Base-by-base conservation (phyloP, 1,140 invertebrate genomes). In the Drosophila funebris region DNA sequence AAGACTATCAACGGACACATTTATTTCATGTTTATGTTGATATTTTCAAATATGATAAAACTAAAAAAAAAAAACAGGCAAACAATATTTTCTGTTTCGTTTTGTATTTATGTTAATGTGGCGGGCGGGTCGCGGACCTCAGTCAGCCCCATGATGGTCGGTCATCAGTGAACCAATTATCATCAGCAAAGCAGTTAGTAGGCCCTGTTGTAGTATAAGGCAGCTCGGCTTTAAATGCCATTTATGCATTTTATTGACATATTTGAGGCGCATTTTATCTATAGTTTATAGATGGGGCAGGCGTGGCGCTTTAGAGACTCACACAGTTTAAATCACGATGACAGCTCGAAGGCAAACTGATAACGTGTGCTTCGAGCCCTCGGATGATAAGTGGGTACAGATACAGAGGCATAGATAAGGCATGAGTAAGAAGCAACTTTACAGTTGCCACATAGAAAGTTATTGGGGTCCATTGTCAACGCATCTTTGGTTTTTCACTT, bases 11-110 rank as follows among this genome's bases (percentile, higher is more conserved):
- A 72, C 83, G 83, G 73, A 89, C 83, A 89, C 83, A 88, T 88
- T 88, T 88, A 88, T 88, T 88, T 88, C 83, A 89, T 88, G 83
- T 88, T 88, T 88, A 88, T 88, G 83, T 89, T 88, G 83, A 88
- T 89, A 88, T 88, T 87, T 87, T 88, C 64, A 69, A 83, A 76
- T 87, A 78, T 87, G 83, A 87, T 87, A 87, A 87, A 76, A 77
- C 39, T 20, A 39, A 44, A 36, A 74, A 74, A 52, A 79, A 44
- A 53, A 50, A 56, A 57, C 50, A 53, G 18, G 20, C 37, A 6
- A 64, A 61, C 27, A 24, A 58, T 50, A 62, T 52, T 58, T 54
- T 76, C 73, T 68, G 61, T 84, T 87, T 84, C 72, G 57, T 84
- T 84, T 84, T 85, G 63, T 63, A 74, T 84, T 85, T 87, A 87